Conservation (phyloP, 2,797 vertebrate genomes). For the Sebastes elongatus region DNA sequence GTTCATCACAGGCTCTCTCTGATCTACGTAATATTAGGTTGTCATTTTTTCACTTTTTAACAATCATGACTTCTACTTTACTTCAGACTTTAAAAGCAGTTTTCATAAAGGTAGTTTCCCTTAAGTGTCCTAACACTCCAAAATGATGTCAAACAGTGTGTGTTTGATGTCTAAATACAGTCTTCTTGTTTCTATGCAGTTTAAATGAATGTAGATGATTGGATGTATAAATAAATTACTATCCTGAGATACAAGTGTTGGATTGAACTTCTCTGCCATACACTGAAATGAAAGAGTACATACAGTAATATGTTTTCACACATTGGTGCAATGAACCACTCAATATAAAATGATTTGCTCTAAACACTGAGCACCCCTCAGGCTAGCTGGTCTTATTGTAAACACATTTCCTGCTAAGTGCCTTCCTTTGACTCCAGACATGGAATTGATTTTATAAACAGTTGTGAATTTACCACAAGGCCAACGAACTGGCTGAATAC, state of each 20-base stretch:
- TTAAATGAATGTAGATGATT: background rate
- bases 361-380: background rate
- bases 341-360: background rate
- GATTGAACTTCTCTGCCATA: background rate
- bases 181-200: background rate
- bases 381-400: background rate
- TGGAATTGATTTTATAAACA: slow-evolving; percentile 18
- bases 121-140: background rate
- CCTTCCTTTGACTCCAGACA: slow-evolving; percentile 2
- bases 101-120: background rate
- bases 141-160: background rate
- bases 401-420: slow-evolving; percentile 6
- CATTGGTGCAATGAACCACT: background rate
- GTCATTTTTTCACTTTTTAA: slow-evolving; percentile 13
- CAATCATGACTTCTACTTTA: background rate
- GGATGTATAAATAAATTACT: background rate
- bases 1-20: slow-evolving; percentile 40
- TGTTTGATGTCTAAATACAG: background rate
- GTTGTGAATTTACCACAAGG: slow-evolving; percentile 4
- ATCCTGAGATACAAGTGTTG: background rate
- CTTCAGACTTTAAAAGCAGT: slow-evolving; percentile 1
- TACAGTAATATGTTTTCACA: background rate
- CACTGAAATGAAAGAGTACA: background rate
- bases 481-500: background rate
- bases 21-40: background rate